These are phyloP conservation scores for Rhamphomyia laevipes DNA, from an alignment of 2,888 invertebrate genomes.

Conservation along the genomic window DNA sequence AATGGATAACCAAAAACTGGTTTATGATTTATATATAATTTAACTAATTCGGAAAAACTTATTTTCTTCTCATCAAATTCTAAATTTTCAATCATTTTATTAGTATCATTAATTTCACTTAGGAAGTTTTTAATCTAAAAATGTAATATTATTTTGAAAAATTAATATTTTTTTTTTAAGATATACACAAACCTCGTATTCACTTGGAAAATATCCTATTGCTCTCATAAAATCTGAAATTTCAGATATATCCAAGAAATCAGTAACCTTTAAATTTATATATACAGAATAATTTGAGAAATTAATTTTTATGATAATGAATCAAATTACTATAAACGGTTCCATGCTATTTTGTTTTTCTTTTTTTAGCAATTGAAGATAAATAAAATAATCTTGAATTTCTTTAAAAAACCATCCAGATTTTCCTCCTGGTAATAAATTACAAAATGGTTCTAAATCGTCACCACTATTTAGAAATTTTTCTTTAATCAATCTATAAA, in stretches of 20 bases:
- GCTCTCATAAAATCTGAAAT: conserved; percentile 63
- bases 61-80: not conserved
- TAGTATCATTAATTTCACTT: no score
- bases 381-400: conserved; percentile 63
- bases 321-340: no score
- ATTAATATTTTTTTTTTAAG: conserved; percentile 1
- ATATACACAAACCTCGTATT: conserved; percentile 57
- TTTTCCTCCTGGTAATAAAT: conserved; percentile 55
- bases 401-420: conserved; percentile 59
- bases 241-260: conserved; percentile 50
- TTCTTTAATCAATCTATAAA: conserved; percentile 40
- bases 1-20: conserved; percentile 45
- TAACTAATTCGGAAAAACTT: conserved; percentile 51
- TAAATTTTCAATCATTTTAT: no score
- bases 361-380: conserved; percentile 60
- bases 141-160: conserved; percentile 4
- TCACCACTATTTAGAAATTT: conserved; percentile 42
- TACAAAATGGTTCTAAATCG: conserved; percentile 56
- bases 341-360: conserved; percentile 43
- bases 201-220: conserved; percentile 61
- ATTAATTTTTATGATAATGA: no score
- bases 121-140: conserved; percentile 21
- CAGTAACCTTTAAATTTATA: conserved; percentile 25
- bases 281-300: not conserved
- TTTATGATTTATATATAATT: conserved; percentile 53